Evolutionary conservation across 2,888 invertebrate genomes (phyloP), one percentile per base, ranked within the genome.

Genomic region (Meiosimyza platycephala): DNA sequence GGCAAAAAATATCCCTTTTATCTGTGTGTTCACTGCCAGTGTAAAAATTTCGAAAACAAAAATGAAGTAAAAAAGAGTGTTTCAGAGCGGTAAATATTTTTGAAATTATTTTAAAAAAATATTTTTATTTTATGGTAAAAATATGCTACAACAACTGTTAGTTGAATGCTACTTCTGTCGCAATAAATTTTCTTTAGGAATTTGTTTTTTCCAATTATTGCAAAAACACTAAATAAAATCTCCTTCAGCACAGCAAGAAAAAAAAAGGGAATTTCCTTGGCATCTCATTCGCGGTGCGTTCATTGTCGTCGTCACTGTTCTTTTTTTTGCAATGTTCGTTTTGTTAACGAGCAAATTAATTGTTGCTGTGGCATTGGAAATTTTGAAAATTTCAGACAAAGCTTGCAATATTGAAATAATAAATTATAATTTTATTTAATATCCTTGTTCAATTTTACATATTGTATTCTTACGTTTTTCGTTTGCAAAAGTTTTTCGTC

Each of bases 21-120:
- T 57, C 18, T 57, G 18, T 64, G 40, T 40, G 40, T 48, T 64
- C 51, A 64, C 64, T 64, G 64, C 64, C 64, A 64, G 64, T 48
- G 63, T 40, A 62, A 62, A 6, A n/a, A 54, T 40, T 40, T 9
- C 18, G 48, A 50, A 47, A 48, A 63, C 47, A 16, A 13, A 48
- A 12, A 40, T 28, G 16, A 40, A n/a, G 33, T 62, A 33, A 40
- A 40, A 7, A 40, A 63, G 18, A 18, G 47, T 62, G 40, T 62
- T 62, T 40, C 48, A 50, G 47, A 6, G 40, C 18, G 63, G 63
- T 63, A 63, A 63, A n/a, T 63, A 63, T 63, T 13, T 59, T 12
- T 62, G 16, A 47, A 7, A 3, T 48, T 40, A 40, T 9, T 12
- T 50, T 28, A 4, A 2, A 2, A 22, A 28, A 28, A 3, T 28